Percentiles rank a stretch among this genome's conserved stretches.
These are phyloP conservation scores for Urocynchramus pylzowi DNA, from an alignment of 2,113 vertebrate genomes.

Conservation along the genomic window DNA sequence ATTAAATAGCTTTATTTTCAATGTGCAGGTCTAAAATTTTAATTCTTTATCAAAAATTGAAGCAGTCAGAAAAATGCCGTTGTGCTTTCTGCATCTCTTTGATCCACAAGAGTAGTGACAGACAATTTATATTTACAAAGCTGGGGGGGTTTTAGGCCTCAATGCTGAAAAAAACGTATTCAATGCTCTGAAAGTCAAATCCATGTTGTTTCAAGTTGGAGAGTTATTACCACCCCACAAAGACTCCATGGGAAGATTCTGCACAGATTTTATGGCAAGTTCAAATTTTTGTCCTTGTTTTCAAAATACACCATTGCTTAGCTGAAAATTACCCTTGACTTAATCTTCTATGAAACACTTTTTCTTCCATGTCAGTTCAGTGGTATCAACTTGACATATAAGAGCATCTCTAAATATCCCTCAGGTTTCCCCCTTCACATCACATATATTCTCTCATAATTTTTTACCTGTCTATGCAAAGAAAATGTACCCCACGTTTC, in stretches of 20 bases:
- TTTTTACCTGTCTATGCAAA: background rate
- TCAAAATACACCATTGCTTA: background rate
- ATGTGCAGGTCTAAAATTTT: background rate
- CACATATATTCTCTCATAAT: background rate
- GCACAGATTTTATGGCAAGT: background rate
- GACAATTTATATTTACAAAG: background rate
- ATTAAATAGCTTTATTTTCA: background rate
- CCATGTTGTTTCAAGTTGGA: background rate
- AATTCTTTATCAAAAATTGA: background rate
- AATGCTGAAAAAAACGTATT: background rate
- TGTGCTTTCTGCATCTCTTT: background rate
- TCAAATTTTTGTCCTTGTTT: background rate
- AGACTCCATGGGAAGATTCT: background rate
- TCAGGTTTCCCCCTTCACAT: background rate
- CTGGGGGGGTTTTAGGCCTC: accelerated
- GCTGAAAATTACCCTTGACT: background rate
- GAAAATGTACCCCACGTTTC: background rate
- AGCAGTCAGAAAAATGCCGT: background rate
- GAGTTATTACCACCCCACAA: background rate
- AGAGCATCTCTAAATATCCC: background rate
- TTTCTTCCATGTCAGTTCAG: background rate
- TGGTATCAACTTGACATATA: background rate
- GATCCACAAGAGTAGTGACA: accelerated
- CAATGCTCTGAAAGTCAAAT: background rate
- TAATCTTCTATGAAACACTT: background rate